Evolutionary conservation across 2,113 vertebrate species (phyloP), one percentile per base, ranked within the genome.

Genomic region (Pampusana beccarii): DNA sequence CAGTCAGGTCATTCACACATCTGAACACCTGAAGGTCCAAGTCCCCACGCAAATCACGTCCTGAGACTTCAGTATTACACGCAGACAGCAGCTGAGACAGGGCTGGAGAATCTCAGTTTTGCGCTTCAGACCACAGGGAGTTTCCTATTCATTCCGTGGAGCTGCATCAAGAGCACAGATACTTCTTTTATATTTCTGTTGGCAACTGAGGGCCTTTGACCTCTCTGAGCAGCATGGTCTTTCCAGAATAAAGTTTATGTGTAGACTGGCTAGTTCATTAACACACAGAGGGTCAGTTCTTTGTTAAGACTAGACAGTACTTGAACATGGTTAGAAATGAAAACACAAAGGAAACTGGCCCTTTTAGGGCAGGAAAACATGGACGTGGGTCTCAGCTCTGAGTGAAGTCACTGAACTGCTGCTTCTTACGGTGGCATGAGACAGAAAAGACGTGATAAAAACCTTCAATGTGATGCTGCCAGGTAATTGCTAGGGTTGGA

Each of bases 141-240:
- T 81, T 88, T 88, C 33, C 20, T 74, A 51, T 60, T 92, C 65
- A 11, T 80, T 87, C 60, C 29, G n/a, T 87, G 44, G 50, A 79
- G 46, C 4, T 3, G 64, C n/a, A 13, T 69, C 61, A 80, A 89
- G 23, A 91, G 51, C 65, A 75, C 26, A 90, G 64, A 93, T 31
- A 42, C 18, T 51, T 73, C 34, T 92, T 85, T 86, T 72, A 42
- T 86, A 80, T 90, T 95, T 94, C 84, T 95, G 53, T 91, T 95
- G 91, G 86, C 91, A 95, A 1, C 70, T 50, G 61, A 78, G 36
- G 66, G 80, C 19, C 42, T 96, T 86, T 89, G 88, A 94, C 93
- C 70, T 92, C 86, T 95, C 21, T 2, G 6, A 93, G 69, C 21
- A 81, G 19, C 54, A 51, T 48, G 54, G 21, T 79, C 36, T 81